Evolutionary conservation across 2,888 invertebrate genomes (phyloP).

Genomic region (Metopia argyrocephala): DNA sequence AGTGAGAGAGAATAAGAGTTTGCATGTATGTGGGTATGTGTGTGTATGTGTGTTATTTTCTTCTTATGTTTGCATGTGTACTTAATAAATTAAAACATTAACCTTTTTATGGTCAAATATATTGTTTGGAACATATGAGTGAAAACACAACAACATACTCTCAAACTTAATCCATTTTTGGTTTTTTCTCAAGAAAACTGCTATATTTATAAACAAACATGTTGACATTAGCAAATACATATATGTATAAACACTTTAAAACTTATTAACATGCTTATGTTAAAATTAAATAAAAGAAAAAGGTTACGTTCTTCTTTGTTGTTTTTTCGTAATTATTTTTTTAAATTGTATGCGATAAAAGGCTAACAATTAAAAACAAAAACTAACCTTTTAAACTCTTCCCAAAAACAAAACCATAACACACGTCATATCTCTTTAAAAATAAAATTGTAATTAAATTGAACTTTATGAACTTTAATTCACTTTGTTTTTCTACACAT

Average conservation of each 20-base stretch:
- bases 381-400: not conserved
- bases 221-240: not conserved
- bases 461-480: constrained; percentile 66
- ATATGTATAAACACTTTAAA: not conserved
- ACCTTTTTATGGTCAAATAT: constrained; percentile 50
- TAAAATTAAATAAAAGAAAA: not conserved
- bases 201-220: not conserved
- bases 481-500: constrained; percentile 41
- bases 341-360: not conserved
- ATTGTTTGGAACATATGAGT: constrained; percentile 14
- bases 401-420: not conserved
- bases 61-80: not conserved
- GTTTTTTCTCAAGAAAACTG: not conserved
- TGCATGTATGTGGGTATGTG: too few species aligned
- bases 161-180: not conserved
- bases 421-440: not conserved
- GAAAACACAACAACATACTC: not conserved
- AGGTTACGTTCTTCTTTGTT: not conserved
- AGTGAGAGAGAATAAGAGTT: too few species aligned
- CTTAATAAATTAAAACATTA: constrained; percentile 24
- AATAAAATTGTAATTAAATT: constrained; percentile 63
- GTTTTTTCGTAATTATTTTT: not conserved
- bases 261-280: not conserved
- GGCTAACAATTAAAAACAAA: not conserved
- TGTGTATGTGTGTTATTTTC: not conserved